These are phyloP conservation scores for Cheilosia pagana DNA, from an alignment of 2,888 invertebrate genomes.

Conservation along the genomic window DNA sequence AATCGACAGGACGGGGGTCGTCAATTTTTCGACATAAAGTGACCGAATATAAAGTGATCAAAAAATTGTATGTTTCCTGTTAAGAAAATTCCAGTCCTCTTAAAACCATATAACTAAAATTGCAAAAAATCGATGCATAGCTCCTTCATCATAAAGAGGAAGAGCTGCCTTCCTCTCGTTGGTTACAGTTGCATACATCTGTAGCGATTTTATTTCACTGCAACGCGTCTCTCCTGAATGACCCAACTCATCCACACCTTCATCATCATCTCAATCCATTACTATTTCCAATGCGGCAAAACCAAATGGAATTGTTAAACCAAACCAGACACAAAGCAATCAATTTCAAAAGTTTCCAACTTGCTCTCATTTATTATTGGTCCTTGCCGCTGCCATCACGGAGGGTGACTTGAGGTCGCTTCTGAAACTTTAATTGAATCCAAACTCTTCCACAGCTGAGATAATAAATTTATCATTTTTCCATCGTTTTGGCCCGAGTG, in stretches of 20 bases:
- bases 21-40: too few species aligned
- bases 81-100: too few species aligned
- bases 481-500: constrained; percentile 11
- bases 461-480: constrained; percentile 38
- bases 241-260: not conserved
- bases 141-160: too few species aligned
- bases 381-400: not conserved
- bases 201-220: too few species aligned
- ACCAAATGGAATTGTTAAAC: not conserved
- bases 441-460: constrained; percentile 20
- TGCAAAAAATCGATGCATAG: too few species aligned
- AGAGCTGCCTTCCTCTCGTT: too few species aligned
- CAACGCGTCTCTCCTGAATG: too few species aligned
- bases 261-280: not conserved
- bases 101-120: too few species aligned
- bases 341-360: constrained; percentile 1
- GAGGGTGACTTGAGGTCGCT: constrained; percentile 8
- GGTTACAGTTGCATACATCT: too few species aligned
- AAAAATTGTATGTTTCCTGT: too few species aligned
- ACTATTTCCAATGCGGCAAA: not conserved
- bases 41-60: too few species aligned
- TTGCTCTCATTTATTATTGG: not conserved
- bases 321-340: not conserved
- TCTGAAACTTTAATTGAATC: constrained; percentile 50
- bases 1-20: too few species aligned